Base-by-base conservation (phyloP, 2,797 vertebrate species). In the Sciurus carolinensis region DNA sequence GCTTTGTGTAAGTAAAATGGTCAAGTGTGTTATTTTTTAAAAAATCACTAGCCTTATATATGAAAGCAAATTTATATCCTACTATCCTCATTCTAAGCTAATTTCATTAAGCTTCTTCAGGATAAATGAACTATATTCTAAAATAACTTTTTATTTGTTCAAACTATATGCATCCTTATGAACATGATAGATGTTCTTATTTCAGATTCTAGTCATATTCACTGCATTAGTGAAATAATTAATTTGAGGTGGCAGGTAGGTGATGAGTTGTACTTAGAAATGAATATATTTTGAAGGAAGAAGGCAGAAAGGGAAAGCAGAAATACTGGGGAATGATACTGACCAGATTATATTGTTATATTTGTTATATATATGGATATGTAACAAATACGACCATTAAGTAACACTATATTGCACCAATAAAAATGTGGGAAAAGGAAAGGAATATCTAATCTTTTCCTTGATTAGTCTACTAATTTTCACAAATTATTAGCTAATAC, bases 171-270 rank as follows among this genome's bases (percentile, higher is more conserved):
- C 9, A 81, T 80, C 80, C 24, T 28, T 95, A 42, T 89, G 86
- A 94, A 93, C 72, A 95, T 80, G 39, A 64, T 59, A 91, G 69
- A 72, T 91, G 7, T 44, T 88, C 39, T 75, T 97, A 92, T 83
- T 94, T 77, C 39, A 93, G 54, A 79, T 90, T 92, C 47, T 96
- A 72, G 24, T 81, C 36, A 64, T 88, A 90, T 73, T 69, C 44
- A 52, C 82, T 93, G 39, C 6, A 94, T 86, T 50, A 93, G 12
- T 80, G 62, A 62, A 95, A 86, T 72, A 96, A 93, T 94, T 76
- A 94, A 97, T 97, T 93, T 8, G 62, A n/a, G 24, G 82, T 76
- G 66, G 71, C 59, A 95, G 42, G 6, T 85, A 2, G 20, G 20
- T 24, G 77, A 86, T 89, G 72, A 84, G 28, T 76, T 91, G 7